Percentiles rank a stretch among this genome's conserved stretches.
phyloP scores from a whole-genome alignment of 2,888 invertebrate genomes.

The Eilema sororculum region DNA sequence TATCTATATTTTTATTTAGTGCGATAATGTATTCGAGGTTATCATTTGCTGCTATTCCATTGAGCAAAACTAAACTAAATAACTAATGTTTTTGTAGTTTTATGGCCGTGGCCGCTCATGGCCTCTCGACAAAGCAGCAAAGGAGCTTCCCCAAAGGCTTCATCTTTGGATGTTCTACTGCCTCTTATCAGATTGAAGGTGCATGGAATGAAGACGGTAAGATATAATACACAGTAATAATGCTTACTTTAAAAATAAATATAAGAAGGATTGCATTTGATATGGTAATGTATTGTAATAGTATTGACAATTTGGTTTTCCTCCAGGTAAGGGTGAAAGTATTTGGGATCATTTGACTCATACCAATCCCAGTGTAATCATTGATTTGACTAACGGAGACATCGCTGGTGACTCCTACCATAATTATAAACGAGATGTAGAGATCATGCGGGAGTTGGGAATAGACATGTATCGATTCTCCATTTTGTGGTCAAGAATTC shows the following conservation, averaged over 20 bases:
- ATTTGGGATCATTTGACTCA: constrained; percentile 67
- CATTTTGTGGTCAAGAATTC: constrained; percentile 88
- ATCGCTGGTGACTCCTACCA: constrained; percentile 87
- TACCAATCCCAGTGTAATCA: constrained; percentile 53
- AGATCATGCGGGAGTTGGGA: constrained; percentile 75
- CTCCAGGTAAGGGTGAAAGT: constrained; percentile 61
- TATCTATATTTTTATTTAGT: too few relatives aligned
- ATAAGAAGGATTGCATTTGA: too few relatives aligned
- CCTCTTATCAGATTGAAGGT: constrained; percentile 13
- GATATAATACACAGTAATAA: too few relatives aligned
- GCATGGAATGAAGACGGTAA: constrained; percentile 21
- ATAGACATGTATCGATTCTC: constrained; percentile 85
- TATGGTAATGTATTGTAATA: not conserved
- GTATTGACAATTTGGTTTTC: not conserved
- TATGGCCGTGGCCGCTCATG: constrained; percentile 1
- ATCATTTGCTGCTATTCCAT: too few relatives aligned
- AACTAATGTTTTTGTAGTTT: not conserved
- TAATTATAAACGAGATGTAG: constrained; percentile 85
- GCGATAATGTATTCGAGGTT: too few relatives aligned
- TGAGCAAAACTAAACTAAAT: too few relatives aligned
- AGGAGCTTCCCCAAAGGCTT: constrained; percentile 16
- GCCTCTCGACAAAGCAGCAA: constrained; percentile 12
- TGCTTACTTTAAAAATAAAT: too few relatives aligned
- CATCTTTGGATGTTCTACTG: constrained; percentile 15
- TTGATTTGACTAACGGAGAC: constrained; percentile 82